Evolutionary conservation across 2,888 invertebrate genomes (phyloP).

Genomic region (Tridacna crocea): DNA sequence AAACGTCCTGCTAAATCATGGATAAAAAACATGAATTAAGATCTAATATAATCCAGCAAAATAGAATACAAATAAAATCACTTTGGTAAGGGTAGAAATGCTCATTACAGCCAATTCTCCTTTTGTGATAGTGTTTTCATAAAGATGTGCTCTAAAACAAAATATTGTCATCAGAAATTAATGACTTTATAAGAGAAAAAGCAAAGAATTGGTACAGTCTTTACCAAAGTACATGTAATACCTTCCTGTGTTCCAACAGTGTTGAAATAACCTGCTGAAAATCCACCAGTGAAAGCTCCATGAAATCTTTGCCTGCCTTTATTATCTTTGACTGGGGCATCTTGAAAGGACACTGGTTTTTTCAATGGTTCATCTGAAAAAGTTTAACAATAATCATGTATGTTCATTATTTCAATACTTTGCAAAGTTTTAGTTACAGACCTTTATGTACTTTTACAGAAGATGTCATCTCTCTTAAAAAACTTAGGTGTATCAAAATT

Average conservation of each 20-base stretch:
- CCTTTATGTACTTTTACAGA: not conserved
- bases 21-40: no score
- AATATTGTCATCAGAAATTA: no score
- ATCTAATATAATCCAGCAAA: no score
- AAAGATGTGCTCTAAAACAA: no score
- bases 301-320: slow-evolving; percentile 96
- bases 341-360: slow-evolving; percentile 89
- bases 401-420: not conserved
- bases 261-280: slow-evolving; percentile 98
- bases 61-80: no score
- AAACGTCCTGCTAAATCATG: no score
- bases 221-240: slow-evolving; percentile 61
- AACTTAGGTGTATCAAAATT: not conserved
- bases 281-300: slow-evolving; percentile 99
- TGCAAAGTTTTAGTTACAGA: not conserved
- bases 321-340: slow-evolving; percentile 95
- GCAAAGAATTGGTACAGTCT: no score
- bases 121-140: no score
- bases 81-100: no score
- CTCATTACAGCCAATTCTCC: no score
- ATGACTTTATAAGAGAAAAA: no score
- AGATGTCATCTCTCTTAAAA: not conserved
- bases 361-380: slow-evolving; percentile 68
- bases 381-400: not conserved
- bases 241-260: slow-evolving; percentile 96